Conservation (phyloP, 2,888 invertebrate genomes). For the Sipunculus nudus region DNA sequence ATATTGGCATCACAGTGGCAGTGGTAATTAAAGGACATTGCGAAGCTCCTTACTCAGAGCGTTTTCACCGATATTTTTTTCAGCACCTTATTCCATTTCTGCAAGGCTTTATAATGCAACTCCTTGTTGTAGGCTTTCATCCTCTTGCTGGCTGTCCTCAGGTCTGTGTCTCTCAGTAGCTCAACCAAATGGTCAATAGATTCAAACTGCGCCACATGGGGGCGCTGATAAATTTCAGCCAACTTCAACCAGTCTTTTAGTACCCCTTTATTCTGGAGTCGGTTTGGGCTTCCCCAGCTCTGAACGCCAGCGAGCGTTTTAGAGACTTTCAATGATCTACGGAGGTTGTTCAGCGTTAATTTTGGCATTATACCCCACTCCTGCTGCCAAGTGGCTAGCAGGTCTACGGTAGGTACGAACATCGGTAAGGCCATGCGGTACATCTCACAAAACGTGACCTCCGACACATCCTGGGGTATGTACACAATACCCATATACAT, state of each 20-base stretch:
- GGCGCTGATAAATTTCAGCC: constrained; percentile 42
- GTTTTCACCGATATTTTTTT: too few species aligned
- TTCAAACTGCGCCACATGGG: constrained; percentile 37
- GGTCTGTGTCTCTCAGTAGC: constrained; percentile 34
- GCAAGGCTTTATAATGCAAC: too few species aligned
- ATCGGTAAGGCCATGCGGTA: constrained; percentile 42
- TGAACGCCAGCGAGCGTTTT: too few species aligned
- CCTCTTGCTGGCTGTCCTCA: constrained; percentile 31
- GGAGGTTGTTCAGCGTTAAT: too few species aligned
- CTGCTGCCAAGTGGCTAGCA: constrained; percentile 40
- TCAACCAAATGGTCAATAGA: constrained; percentile 37
- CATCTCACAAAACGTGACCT: constrained; percentile 43
- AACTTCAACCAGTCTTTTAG: constrained; percentile 39
- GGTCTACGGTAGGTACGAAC: constrained; percentile 41
- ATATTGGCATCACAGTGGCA: too few species aligned
- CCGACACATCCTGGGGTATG: constrained; percentile 42
- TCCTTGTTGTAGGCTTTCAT: constrained; percentile 39
- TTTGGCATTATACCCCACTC: too few species aligned
- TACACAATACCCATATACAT: constrained; percentile 41
- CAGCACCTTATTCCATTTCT: too few species aligned
- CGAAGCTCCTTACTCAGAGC: too few species aligned
- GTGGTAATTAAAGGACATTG: too few species aligned
- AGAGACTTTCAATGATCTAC: too few species aligned
- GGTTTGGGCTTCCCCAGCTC: too few species aligned
- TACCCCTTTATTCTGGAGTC: too few species aligned